Evolutionary conservation across 2,888 invertebrate species (phyloP), one percentile per base, ranked within the genome.

Genomic region (Drosophila buzzatii): DNA sequence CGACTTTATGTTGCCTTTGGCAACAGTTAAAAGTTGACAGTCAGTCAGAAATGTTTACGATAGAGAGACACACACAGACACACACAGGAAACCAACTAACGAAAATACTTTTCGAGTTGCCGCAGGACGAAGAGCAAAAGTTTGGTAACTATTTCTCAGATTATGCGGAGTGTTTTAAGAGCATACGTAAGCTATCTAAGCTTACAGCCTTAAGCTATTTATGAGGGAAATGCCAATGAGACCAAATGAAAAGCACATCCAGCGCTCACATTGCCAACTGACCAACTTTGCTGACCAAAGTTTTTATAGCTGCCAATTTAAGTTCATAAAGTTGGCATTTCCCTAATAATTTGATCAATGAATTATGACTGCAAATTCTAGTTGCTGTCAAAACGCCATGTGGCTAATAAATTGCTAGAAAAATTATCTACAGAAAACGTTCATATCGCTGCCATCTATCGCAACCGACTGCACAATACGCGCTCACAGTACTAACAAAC

Each of bases 321-420:
- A 70, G 63, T 76, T 16, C 73, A 76, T 73, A 52, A 61, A 71
- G 55, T 63, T 63, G 57, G 62, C 68, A 59, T 71, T 72, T 73
- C 47, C 67, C 63, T 68, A 73, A 84, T 75, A 84, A 81, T 85
- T 72, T 73, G 64, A 71, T 81, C 90, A 82, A 85, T 84, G 88
- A 84, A 68, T 87, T 84, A 84, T 87, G 82, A 81, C 71, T 74
- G 69, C 60, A 85, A 84, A 85, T 84, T 73, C 62, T 70, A 59
- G 73, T 69, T 81, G 63, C 37, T 44, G 33, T 61, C 51, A 61
- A 70, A 67, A 66, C 70, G 63, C 82, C 63, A 53, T 62, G 75
- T 37, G 68, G 59, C 51, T 60, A 68, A 89, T 81, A 84, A 86
- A 83, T 89, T 77, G 72, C 41, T 31, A 65, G 53, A 56, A 53